Percentiles rank a stretch among this genome's conserved stretches.
Evolutionary conservation across 2,888 invertebrate genomes (phyloP).

Genomic region (Dorcus parallelipipedus): DNA sequence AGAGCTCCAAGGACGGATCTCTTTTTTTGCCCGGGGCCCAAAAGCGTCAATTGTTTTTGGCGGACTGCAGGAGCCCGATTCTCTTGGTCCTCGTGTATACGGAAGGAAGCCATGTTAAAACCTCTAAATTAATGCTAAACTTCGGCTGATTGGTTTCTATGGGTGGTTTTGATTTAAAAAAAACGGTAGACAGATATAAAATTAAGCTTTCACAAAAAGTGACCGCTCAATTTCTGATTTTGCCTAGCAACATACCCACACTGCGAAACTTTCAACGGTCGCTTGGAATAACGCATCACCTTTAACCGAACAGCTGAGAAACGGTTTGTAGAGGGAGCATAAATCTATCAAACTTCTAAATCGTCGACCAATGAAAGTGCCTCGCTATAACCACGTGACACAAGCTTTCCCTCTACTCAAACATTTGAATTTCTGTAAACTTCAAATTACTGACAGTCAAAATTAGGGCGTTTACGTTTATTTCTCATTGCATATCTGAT

Average conservation of each 20-base stretch:
- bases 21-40: conserved; percentile 57
- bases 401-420: neutral
- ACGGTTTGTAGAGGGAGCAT: conserved; percentile 19
- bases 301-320: conserved; percentile 29
- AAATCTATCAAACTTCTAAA: conserved; percentile 11
- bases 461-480: too few species aligned
- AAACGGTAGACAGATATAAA: neutral
- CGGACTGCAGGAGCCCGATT: conserved; percentile 54
- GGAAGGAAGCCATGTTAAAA: conserved; percentile 65
- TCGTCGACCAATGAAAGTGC: conserved; percentile 6
- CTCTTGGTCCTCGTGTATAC: conserved; percentile 76
- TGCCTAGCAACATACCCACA: conserved; percentile 5
- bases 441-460: too few species aligned
- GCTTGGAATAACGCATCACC: conserved; percentile 16
- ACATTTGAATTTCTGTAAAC: neutral
- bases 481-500: too few species aligned
- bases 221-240: conserved; percentile 11
- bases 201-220: conserved; percentile 8
- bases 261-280: conserved; percentile 9
- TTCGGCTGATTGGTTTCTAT: conserved; percentile 1
- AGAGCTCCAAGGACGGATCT: conserved; percentile 64
- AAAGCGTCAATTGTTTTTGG: conserved; percentile 50
- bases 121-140: neutral
- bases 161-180: conserved; percentile 1
- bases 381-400: neutral